A percentile compares a stretch with the other conserved stretches of the same genome.
phyloP scores from a whole-genome alignment of 2,113 vertebrate species.

The Lepidothrix coronata region DNA sequence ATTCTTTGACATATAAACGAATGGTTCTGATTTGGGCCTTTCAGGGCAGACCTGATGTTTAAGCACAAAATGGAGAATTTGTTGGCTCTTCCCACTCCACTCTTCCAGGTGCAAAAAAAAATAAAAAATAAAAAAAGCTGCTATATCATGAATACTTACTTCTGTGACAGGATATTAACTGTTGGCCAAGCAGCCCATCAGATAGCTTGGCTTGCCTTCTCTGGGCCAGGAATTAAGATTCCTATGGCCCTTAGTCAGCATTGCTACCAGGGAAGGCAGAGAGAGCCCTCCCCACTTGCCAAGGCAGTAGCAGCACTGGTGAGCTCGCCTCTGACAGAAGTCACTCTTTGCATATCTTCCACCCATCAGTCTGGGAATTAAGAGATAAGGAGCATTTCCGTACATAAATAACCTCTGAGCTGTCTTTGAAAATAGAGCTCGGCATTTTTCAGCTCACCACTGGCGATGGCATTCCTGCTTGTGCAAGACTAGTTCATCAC shows the following conservation, averaged over 20 bases:
- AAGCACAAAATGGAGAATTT: not conserved
- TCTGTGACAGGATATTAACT: conserved; percentile 49
- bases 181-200: conserved; percentile 53
- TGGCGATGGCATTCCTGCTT: conserved; percentile 41
- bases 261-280: conserved; percentile 42
- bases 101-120: not conserved
- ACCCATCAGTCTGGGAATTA: conserved; percentile 69
- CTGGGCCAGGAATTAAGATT: conserved; percentile 59
- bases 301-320: conserved; percentile 45
- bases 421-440: conserved; percentile 64
- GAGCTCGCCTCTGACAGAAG: conserved; percentile 55
- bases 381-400: conserved; percentile 63
- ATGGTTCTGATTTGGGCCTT: not conserved
- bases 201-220: conserved; percentile 42
- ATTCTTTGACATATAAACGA: not conserved
- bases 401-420: conserved; percentile 67
- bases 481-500: conserved; percentile 48
- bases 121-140: not conserved
- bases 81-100: not conserved
- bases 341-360: conserved; percentile 63
- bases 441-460: conserved; percentile 38
- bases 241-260: conserved; percentile 62
- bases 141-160: conserved; percentile 38
- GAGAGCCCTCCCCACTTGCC: conserved; percentile 21
- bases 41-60: not conserved